Evolutionary conservation across 2,888 invertebrate species (phyloP).

Genomic region (Meiosimyza decipiens): DNA sequence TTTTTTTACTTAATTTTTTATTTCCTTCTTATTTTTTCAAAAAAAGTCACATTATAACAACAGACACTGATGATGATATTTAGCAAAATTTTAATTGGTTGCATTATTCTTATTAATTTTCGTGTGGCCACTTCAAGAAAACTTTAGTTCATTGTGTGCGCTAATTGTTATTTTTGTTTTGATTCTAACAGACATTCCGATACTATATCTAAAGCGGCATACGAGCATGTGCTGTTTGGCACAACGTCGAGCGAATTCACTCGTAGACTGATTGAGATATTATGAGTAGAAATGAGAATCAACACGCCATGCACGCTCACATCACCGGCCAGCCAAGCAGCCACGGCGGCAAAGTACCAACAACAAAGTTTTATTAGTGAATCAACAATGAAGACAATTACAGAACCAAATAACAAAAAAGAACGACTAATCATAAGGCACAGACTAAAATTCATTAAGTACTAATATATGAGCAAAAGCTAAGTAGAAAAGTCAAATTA

Average conservation of each 20-base stretch:
- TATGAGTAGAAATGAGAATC: slow-evolving; percentile 34
- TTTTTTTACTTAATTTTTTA: background rate
- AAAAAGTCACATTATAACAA: background rate
- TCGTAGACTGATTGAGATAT: slow-evolving; percentile 55
- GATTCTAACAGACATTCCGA: background rate
- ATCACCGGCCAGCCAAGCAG: background rate
- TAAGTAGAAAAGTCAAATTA: slow-evolving; percentile 25
- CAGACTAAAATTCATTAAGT: slow-evolving; percentile 15
- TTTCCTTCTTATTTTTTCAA: background rate
- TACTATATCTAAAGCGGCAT: slow-evolving; percentile 5
- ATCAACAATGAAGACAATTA: slow-evolving; percentile 26
- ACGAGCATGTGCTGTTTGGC: slow-evolving; percentile 33
- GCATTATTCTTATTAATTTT: background rate
- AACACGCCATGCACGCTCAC: slow-evolving; percentile 26
- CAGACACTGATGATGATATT: background rate
- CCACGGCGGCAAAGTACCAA: slow-evolving; percentile 16
- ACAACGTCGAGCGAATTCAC: slow-evolving; percentile 48
- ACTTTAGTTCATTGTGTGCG: background rate
- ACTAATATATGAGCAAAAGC: slow-evolving; percentile 20
- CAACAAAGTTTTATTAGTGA: slow-evolving; percentile 22
- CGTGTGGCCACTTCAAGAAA: background rate
- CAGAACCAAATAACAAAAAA: slow-evolving; percentile 4
- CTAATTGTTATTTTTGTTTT: background rate
- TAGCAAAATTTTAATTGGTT: background rate
- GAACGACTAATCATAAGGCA: slow-evolving; percentile 10